Base-by-base conservation (phyloP, 2,113 vertebrate genomes). In the Tautogolabrus adspersus region DNA sequence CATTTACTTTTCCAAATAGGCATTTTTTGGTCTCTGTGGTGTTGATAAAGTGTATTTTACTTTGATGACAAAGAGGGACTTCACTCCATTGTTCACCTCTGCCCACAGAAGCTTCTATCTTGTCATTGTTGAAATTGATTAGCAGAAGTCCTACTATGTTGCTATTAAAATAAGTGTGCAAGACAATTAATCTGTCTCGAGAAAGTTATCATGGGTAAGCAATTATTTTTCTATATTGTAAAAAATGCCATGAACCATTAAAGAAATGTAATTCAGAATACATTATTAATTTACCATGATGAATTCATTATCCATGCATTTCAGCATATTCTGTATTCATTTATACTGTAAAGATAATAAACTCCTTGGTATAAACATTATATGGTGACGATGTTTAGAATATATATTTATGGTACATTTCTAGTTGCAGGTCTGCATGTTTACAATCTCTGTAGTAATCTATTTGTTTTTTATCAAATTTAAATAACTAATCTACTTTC, bases 61-160 rank as follows among this genome's bases (percentile, higher is more conserved):
- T 77, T 46, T 51, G 55, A 71, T 57, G 26, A 84, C 57, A 16
- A 42, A 66, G 55, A 67, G 75, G 66, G 34, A 59, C 60, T 55
- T 72, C 49, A 42, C 6, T 66, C 23, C 8, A 46, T 75, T 66
- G 34, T 82, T 89, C 71, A 86, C 80, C 91, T 92, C 88, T 89
- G 77, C 66, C 75, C 89, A 52, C 22, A 18, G 56, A 74, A 21
- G 75, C 74, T 75, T 52, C 37, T 67, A 81, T 82, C 76, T 72
- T 76, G 66, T 87, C 60, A 77, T 68, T 67, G 51, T 70, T 70
- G 40, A 30, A 81, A 88, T 90, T 86, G 88, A 91, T 91, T 65
- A 78, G 21, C 60, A 18, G 30, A 23, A 71, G 54, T 65, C 63
- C 79, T 61, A 75, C 44, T 63, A 13, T 2, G 26, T 6, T 79